Percentiles rank a stretch among this genome's conserved stretches.
Evolutionary conservation across 2,113 vertebrate species (phyloP).

Genomic region (Physeter macrocephalus): DNA sequence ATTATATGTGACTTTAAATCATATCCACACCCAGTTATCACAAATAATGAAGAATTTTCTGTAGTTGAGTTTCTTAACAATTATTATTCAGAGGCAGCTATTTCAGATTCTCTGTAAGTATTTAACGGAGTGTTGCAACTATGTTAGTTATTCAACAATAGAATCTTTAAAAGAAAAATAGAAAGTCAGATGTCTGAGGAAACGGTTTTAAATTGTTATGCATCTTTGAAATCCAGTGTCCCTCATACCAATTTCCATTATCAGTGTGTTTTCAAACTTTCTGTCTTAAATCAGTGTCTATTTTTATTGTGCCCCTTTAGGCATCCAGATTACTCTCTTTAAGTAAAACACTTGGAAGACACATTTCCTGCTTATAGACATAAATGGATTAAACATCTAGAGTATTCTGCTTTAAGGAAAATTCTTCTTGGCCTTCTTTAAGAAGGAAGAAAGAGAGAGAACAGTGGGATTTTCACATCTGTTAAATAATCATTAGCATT

Average conservation of each 20-base stretch:
- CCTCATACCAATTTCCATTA: neutral
- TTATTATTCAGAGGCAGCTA: neutral
- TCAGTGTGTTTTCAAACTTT: neutral
- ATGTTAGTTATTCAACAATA: neutral
- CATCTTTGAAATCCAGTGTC: neutral
- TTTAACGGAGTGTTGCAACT: neutral
- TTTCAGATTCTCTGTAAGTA: neutral
- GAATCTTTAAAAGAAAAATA: neutral
- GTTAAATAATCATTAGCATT: slow-evolving; percentile 54
- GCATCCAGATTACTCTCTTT: neutral
- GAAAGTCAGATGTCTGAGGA: neutral
- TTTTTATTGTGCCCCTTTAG: neutral
- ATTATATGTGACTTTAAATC: slow-evolving; percentile 4
- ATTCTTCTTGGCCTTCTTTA: slow-evolving; percentile 39
- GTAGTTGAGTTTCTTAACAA: neutral
- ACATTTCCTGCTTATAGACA: neutral
- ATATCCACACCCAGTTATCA: neutral
- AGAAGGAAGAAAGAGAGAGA: neutral
- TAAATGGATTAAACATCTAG: slow-evolving; percentile 19
- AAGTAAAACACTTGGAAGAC: neutral
- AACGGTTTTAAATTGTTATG: neutral
- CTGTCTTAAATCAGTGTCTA: neutral
- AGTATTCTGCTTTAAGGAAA: slow-evolving; percentile 30
- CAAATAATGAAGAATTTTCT: slow-evolving; percentile 6
- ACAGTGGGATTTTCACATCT: slow-evolving; percentile 46